Percentiles rank a stretch among this genome's conserved stretches.
Evolutionary conservation across 1,140 invertebrate genomes (phyloP).

Genomic region (Heliconius himera): DNA sequence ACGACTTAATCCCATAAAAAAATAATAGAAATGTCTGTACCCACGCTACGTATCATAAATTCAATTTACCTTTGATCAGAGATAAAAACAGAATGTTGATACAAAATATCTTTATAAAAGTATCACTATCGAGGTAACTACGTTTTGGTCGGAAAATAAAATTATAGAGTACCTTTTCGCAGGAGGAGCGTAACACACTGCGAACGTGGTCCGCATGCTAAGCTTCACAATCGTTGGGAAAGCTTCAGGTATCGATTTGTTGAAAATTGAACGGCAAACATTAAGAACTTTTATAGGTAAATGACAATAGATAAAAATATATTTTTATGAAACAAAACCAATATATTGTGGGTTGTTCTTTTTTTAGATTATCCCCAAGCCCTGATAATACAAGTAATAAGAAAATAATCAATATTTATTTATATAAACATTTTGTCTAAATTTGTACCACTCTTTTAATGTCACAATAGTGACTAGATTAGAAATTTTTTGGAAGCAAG

Average conservation of each 20-base stretch:
- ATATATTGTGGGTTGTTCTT: neutral
- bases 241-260: conserved; percentile 64
- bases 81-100: conserved; percentile 49
- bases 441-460: no score
- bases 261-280: conserved; percentile 54
- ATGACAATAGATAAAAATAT: neutral
- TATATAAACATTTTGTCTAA: no score
- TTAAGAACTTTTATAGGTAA: conserved; percentile 12
- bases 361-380: no score
- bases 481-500: no score
- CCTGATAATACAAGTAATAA: no score
- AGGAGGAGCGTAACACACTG: conserved; percentile 71
- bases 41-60: conserved; percentile 26
- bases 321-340: neutral
- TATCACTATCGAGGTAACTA: conserved; percentile 73
- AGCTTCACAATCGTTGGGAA: conserved; percentile 46
- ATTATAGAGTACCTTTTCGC: conserved; percentile 77
- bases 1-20: neutral
- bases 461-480: no score
- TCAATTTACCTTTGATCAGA: conserved; percentile 55
- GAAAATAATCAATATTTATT: no score
- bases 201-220: conserved; percentile 63
- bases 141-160: conserved; percentile 78
- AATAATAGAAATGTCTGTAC: neutral
- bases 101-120: conserved; percentile 64